Percentiles rank a stretch among this genome's conserved stretches.
phyloP scores from a whole-genome alignment of 2,888 invertebrate genomes.

The Acleris cristana region DNA sequence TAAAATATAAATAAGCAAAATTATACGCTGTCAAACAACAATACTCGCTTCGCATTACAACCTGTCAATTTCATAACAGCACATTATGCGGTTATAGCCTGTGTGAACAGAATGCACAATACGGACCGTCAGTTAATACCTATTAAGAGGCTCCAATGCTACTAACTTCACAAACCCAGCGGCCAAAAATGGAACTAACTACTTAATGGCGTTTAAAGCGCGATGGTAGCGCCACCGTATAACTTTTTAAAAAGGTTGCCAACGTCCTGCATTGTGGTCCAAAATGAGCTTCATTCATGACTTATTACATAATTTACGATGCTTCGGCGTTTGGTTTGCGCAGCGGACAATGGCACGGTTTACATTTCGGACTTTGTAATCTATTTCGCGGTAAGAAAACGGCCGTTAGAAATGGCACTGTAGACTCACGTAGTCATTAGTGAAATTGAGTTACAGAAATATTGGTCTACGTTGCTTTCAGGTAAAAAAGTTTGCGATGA shows the following conservation, averaged over 20 bases:
- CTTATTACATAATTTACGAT: constrained; percentile 13
- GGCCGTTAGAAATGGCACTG: background rate
- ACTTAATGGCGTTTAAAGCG: background rate
- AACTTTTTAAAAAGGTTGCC: background rate
- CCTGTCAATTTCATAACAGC: constrained; percentile 16
- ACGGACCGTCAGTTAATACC: constrained; percentile 22
- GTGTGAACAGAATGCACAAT: constrained; percentile 7
- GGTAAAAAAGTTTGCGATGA: no score
- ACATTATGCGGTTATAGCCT: constrained; percentile 7
- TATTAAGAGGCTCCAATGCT: background rate
- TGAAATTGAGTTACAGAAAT: background rate
- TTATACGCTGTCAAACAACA: constrained; percentile 6
- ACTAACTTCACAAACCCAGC: background rate
- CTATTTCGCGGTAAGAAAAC: constrained; percentile 1
- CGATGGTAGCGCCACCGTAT: constrained; percentile 4
- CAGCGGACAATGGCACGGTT: constrained; percentile 15
- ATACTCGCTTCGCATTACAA: constrained; percentile 1
- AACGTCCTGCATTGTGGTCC: constrained; percentile 14
- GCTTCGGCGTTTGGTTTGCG: constrained; percentile 13
- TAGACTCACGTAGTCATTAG: background rate
- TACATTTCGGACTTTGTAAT: constrained; percentile 19
- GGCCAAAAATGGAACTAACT: constrained; percentile 6
- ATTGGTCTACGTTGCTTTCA: background rate
- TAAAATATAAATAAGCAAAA: constrained; percentile 2
- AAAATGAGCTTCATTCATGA: constrained; percentile 23